phyloP scores from a whole-genome alignment of 2,113 vertebrate genomes.

The Rhinopomastus cyanomelas region DNA sequence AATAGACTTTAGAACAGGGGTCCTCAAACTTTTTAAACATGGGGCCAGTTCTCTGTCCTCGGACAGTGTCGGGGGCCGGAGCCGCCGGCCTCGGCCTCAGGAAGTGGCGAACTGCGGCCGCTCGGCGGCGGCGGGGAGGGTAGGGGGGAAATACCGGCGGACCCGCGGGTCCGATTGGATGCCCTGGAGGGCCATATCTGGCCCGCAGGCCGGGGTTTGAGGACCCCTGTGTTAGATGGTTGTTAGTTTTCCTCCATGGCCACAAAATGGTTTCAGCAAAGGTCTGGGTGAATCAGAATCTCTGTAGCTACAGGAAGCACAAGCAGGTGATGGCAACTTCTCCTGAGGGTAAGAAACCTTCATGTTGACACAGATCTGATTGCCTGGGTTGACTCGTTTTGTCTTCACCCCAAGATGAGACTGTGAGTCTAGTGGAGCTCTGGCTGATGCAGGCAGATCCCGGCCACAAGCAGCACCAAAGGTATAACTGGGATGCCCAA shows the following conservation, averaged over 20 bases:
- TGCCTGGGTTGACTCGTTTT: neutral
- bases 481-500: neutral
- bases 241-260: neutral
- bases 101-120: too few relatives aligned
- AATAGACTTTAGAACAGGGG: neutral
- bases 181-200: too few relatives aligned
- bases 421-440: neutral
- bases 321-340: neutral
- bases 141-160: too few relatives aligned
- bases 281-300: neutral
- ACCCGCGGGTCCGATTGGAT: too few relatives aligned
- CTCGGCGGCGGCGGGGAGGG: too few relatives aligned
- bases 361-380: accelerated
- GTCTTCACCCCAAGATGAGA: neutral
- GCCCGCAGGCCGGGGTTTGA: too few relatives aligned
- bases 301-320: neutral
- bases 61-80: too few relatives aligned
- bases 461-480: neutral
- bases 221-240: too few relatives aligned
- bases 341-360: neutral
- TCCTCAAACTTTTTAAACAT: too few relatives aligned
- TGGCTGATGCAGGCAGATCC: neutral
- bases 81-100: too few relatives aligned
- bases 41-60: too few relatives aligned
- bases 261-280: neutral